Percentiles rank a stretch among this genome's conserved stretches.
These are phyloP conservation scores for Oceanites oceanicus DNA, from an alignment of 2,113 vertebrate species.

Conservation along the genomic window DNA sequence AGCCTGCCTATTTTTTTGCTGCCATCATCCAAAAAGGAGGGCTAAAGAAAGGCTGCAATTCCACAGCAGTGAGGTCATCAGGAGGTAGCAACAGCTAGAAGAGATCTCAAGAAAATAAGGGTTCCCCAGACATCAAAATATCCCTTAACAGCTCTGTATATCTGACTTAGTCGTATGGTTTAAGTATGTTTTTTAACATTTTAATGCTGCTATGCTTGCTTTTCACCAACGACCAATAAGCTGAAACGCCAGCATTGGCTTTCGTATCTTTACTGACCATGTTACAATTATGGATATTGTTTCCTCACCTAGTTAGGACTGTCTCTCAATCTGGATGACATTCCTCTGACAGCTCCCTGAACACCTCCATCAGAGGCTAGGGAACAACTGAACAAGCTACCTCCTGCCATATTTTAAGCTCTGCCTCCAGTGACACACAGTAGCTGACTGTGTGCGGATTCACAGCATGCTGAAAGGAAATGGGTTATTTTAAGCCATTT, in stretches of 20 bases:
- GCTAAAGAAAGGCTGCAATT: neutral
- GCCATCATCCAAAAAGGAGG: neutral
- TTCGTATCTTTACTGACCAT: neutral
- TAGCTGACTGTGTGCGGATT: neutral
- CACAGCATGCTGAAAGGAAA: neutral
- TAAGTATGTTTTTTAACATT: neutral
- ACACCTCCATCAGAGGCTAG: neutral
- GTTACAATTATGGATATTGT: neutral
- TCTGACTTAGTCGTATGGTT: neutral
- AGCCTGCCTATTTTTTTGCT: neutral
- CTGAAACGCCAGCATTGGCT: neutral
- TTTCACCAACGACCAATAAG: neutral
- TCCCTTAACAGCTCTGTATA: neutral
- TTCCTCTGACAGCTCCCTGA: neutral
- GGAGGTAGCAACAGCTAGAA: neutral
- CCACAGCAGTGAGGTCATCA: neutral
- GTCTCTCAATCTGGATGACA: neutral
- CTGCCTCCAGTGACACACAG: neutral
- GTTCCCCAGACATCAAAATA: neutral
- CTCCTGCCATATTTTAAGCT: neutral
- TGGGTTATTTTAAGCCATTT: conserved; percentile 19
- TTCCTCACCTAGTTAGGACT: neutral
- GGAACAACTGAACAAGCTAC: neutral
- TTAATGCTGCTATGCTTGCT: neutral
- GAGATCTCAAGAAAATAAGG: neutral